These are phyloP conservation scores for Cheilosia vernalis DNA, from an alignment of 2,888 invertebrate genomes.

Conservation along the genomic window DNA sequence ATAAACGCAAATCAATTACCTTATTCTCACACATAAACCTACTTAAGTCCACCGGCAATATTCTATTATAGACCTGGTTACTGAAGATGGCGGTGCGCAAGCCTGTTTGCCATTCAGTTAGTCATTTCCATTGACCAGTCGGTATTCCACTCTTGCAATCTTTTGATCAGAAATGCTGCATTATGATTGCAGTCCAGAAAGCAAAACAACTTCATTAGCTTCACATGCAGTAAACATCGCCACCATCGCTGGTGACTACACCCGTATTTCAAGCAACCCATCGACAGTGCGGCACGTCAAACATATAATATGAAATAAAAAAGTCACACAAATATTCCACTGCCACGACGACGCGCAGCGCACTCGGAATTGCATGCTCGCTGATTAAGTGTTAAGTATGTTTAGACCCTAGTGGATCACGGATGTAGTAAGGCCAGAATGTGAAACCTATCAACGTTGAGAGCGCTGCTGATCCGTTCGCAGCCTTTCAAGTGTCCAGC, in stretches of 20 bases:
- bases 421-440: slow-evolving; percentile 27
- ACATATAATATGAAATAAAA: slow-evolving; percentile 48
- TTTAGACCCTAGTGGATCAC: slow-evolving; percentile 47
- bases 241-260: slow-evolving; percentile 36
- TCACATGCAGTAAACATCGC: slow-evolving; percentile 62
- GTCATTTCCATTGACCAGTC: slow-evolving; percentile 9
- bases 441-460: slow-evolving; percentile 26
- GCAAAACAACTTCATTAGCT: slow-evolving; percentile 72
- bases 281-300: slow-evolving; percentile 24
- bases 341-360: slow-evolving; percentile 26
- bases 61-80: background rate
- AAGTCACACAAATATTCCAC: slow-evolving; percentile 13
- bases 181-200: slow-evolving; percentile 65
- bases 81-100: background rate
- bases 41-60: background rate
- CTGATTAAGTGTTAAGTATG: slow-evolving; percentile 72
- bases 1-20: slow-evolving; percentile 69
- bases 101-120: slow-evolving; percentile 5
- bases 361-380: slow-evolving; percentile 70
- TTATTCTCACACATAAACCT: slow-evolving; percentile 28
- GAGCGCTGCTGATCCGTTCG: slow-evolving; percentile 39
- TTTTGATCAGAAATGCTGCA: slow-evolving; percentile 63
- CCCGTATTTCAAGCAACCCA: slow-evolving; percentile 1
- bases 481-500: slow-evolving; percentile 55
- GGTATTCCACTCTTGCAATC: slow-evolving; percentile 40